These are phyloP conservation scores for Malurus melanocephalus DNA, from an alignment of 2,113 vertebrate species.

Conservation along the genomic window DNA sequence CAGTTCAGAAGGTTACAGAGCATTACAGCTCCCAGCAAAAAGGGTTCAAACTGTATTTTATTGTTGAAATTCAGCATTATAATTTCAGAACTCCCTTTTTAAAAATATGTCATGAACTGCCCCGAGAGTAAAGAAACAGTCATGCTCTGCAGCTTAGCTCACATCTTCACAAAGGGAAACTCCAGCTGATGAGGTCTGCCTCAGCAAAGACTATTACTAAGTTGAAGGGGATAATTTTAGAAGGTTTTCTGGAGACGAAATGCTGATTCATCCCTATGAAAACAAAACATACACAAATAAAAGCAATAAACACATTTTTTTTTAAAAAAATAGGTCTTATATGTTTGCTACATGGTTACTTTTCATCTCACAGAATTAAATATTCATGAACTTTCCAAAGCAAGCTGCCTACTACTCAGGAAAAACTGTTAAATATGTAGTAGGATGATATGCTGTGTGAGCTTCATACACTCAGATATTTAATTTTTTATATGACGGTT, in stretches of 20 bases:
- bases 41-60: background rate
- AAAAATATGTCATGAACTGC: background rate
- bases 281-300: background rate
- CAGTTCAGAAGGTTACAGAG: background rate
- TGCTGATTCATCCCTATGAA: slow-evolving; percentile 15
- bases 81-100: background rate
- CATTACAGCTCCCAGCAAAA: background rate
- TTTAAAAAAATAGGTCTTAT: background rate
- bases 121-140: background rate
- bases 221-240: background rate
- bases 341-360: slow-evolving; percentile 15
- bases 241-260: background rate
- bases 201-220: background rate
- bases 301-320: slow-evolving; percentile 15
- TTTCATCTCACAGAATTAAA: slow-evolving; percentile 44
- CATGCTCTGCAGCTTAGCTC: background rate
- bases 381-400: slow-evolving; percentile 47
- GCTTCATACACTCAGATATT: slow-evolving; percentile 26
- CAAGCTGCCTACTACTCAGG: slow-evolving; percentile 8
- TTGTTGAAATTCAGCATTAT: background rate
- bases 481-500: slow-evolving; percentile 14
- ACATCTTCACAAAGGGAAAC: background rate
- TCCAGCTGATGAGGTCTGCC: background rate
- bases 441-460: slow-evolving; percentile 13
- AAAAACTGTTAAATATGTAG: slow-evolving; percentile 48